phyloP scores from a whole-genome alignment of 2,113 vertebrate genomes.

The Aspiorhynchus laticeps region DNA sequence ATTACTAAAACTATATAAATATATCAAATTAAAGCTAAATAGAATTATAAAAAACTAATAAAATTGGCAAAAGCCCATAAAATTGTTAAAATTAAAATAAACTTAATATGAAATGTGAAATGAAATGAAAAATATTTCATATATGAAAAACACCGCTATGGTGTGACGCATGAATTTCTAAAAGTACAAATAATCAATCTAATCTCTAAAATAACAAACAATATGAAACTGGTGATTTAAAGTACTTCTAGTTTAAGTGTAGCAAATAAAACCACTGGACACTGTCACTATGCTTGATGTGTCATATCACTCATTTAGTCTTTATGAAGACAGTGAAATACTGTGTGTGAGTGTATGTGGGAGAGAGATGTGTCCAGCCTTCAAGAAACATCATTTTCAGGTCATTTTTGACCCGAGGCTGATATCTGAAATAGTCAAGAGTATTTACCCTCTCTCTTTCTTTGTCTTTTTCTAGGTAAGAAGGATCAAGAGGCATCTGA shows the following conservation, averaged over 20 bases:
- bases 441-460: not conserved
- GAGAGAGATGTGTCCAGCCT: not conserved
- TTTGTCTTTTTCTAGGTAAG: constrained; percentile 70
- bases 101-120: not conserved
- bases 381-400: not conserved
- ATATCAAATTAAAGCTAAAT: not conserved
- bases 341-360: not conserved
- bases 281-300: not conserved
- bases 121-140: not conserved
- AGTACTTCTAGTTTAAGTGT: not conserved
- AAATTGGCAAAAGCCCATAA: not conserved
- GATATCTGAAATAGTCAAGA: not conserved
- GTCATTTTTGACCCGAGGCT: not conserved
- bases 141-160: not conserved
- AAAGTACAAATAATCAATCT: not conserved
- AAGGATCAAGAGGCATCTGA: constrained; percentile 80
- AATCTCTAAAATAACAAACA: not conserved
- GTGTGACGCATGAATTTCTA: not conserved
- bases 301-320: not conserved
- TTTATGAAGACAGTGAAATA: not conserved
- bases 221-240: not conserved
- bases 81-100: not conserved
- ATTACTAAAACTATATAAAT: not conserved
- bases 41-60: no score
- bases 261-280: not conserved